Evolutionary conservation across 1,140 invertebrate species (phyloP), one percentile per base, ranked within the genome.

Genomic region (Mamestra configurata): DNA sequence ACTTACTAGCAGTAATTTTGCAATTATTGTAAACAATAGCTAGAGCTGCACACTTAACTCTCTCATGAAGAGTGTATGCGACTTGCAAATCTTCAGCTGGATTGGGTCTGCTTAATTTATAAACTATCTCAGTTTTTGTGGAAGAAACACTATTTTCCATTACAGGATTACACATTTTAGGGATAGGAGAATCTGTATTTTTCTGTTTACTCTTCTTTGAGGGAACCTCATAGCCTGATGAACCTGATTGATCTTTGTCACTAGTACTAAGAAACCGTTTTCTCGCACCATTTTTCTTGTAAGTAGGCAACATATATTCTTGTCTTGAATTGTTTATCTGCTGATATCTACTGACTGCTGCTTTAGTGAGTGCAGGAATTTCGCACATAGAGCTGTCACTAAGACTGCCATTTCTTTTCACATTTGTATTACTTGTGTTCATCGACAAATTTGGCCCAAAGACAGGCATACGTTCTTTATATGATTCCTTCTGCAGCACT

Each of bases 131-230:
- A 90, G 94, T 92, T 76, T 95, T 95, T 55, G 92, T 94, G 59
- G 93, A 93, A 51, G 92, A 88, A 20, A 95, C 92, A 77, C 90
- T 90, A 79, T 95, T 95, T 83, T 95, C 93, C 93, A 95, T 95
- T 53, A 95, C 92, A 80, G 92, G 92, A 79, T 91, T 88, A 61
- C 84, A 86, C 66, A 79, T 37, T 79, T 89, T 90, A 7, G 83
- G 55, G 37, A 61, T 75, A 75, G 86, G 79, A 15, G 87, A 85
- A 57, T 84, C 72, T 85, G 76, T 85, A 24, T 66, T 85, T 27
- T 86, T 84, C 57, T 79, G 78, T 75, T 87, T 93, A 61, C 77
- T 82, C 49, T 83, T 89, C 71, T 93, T 93, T 20, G 89, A 88
- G 68, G 84, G 80, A 55, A 87, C 90, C 71, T 95, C 90, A 88